Percentiles rank a stretch among this genome's conserved stretches.
phyloP scores from a whole-genome alignment of 2,797 vertebrate species.

The Prionace glauca region DNA sequence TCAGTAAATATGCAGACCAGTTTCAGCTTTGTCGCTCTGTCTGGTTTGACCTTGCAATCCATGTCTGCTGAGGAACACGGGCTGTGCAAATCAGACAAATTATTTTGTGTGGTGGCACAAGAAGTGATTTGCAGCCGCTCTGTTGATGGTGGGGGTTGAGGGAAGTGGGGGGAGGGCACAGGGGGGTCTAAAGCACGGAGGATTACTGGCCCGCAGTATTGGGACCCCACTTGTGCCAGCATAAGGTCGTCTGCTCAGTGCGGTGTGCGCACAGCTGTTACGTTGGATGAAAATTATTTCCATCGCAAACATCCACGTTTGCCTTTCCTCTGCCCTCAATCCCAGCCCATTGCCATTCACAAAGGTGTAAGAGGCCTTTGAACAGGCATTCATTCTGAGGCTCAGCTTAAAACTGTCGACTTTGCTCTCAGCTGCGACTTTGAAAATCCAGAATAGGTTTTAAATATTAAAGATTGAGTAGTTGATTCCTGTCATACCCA shows the following conservation, averaged over 20 bases:
- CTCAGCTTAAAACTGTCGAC: not conserved
- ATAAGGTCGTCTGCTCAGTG: not conserved
- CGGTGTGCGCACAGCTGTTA: not conserved
- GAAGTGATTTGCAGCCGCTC: not conserved
- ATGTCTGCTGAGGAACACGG: not conserved
- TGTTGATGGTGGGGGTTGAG: no score
- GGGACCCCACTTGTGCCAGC: not conserved
- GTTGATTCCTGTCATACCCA: not conserved
- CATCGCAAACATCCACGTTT: not conserved
- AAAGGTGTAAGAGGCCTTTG: not conserved
- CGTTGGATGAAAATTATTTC: not conserved
- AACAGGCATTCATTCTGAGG: not conserved
- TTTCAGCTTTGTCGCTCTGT: not conserved
- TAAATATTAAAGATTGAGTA: slow-evolving; percentile 19
- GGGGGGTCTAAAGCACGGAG: not conserved
- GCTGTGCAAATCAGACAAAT: no score
- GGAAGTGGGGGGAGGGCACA: no score
- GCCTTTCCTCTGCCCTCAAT: not conserved
- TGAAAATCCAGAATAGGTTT: not conserved
- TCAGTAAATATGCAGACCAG: not conserved
- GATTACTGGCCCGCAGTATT: not conserved
- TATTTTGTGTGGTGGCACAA: not conserved
- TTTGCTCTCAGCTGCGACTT: not conserved
- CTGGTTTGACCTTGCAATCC: not conserved
- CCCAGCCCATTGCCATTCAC: not conserved